A percentile compares a stretch with the other conserved stretches of the same genome.
phyloP scores from a whole-genome alignment of 1,140 invertebrate species.

The Drosophila chauvacae region DNA sequence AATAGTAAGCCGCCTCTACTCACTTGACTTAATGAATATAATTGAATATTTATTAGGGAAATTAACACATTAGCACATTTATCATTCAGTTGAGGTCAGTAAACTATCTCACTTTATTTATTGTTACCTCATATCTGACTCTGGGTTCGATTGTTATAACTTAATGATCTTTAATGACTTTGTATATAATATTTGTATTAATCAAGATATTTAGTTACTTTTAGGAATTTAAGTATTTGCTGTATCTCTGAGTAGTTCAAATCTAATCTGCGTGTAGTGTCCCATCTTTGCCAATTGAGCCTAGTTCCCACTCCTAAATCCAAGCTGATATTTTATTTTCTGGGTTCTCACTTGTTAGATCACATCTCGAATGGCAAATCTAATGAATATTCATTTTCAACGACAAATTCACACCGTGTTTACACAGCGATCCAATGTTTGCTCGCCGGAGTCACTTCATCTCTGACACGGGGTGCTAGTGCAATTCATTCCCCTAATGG shows the following conservation, averaged over 20 bases:
- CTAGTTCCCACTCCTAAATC: too few species aligned
- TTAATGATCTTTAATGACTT: too few species aligned
- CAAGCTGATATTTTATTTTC: neutral
- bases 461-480: constrained; percentile 8
- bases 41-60: constrained; percentile 3
- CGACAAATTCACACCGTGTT: constrained; percentile 7
- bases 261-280: neutral
- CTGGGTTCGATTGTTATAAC: neutral
- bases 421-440: constrained; percentile 7
- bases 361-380: neutral
- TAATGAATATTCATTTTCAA: constrained; percentile 16
- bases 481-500: constrained; percentile 52
- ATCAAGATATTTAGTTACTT: too few species aligned
- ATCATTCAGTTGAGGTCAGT: neutral
- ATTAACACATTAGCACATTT: constrained; percentile 5
- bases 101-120: neutral
- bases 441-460: constrained; percentile 1
- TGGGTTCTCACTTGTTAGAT: neutral
- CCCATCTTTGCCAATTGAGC: too few species aligned
- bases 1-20: neutral
- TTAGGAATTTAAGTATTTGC: neutral
- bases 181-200: neutral
- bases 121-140: neutral
- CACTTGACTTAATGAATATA: neutral
- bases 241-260: neutral